A percentile compares a stretch with the other conserved stretches of the same genome.
These are phyloP conservation scores for Thereva nobilitata DNA, from an alignment of 2,888 invertebrate genomes.

Conservation along the genomic window DNA sequence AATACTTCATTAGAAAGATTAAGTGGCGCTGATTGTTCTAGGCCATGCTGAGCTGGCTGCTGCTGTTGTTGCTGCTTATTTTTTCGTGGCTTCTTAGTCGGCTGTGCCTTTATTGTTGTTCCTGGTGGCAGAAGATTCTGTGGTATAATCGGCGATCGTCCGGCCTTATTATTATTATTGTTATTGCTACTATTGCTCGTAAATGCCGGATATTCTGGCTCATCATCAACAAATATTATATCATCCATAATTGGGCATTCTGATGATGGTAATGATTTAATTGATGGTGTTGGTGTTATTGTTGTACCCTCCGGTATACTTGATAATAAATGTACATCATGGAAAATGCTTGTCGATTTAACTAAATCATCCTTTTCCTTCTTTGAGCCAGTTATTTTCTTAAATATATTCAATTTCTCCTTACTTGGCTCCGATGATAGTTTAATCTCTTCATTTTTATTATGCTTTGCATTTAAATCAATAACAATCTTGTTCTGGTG, in stretches of 20 bases:
- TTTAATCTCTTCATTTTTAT: conserved; percentile 56
- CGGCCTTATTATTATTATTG: background rate
- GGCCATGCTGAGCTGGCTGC: conserved; percentile 7
- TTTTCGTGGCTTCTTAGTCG: conserved; percentile 16
- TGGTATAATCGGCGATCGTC: conserved; percentile 6
- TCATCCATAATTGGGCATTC: background rate
- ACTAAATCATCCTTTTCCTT: conserved; percentile 63
- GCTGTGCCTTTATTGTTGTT: conserved; percentile 32
- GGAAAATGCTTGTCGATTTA: conserved; percentile 21
- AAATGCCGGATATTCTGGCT: background rate
- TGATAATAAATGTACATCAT: conserved; percentile 41
- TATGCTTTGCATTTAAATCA: conserved; percentile 17
- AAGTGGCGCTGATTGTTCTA: conserved; percentile 36
- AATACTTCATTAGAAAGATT: conserved; percentile 33
- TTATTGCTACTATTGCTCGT: background rate
- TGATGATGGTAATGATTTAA: conserved; percentile 11
- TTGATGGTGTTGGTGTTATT: conserved; percentile 51
- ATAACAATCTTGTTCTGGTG: background rate
- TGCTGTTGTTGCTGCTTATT: conserved; percentile 19
- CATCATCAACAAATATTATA: conserved; percentile 31
- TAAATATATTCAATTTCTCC: conserved; percentile 84
- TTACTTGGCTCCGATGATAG: conserved; percentile 79
- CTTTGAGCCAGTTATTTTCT: conserved; percentile 78
- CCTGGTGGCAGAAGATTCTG: conserved; percentile 12
- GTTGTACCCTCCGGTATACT: conserved; percentile 55